Conservation (phyloP, 2,113 vertebrate species). For the Gnathonemus longibarbis region DNA sequence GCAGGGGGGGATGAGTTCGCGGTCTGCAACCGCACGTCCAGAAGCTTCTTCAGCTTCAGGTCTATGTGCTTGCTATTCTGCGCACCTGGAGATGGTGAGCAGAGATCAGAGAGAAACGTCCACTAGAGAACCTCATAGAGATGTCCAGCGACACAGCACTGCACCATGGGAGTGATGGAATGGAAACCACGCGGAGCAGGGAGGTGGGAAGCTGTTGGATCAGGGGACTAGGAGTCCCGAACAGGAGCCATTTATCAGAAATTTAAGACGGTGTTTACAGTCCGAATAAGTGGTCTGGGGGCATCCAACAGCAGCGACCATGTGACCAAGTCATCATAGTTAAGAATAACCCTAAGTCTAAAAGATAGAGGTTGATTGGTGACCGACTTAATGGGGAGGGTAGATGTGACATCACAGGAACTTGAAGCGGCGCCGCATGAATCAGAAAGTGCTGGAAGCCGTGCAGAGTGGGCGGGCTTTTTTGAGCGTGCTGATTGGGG, state of each 20-base stretch:
- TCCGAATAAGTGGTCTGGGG: not conserved
- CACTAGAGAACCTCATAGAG: not conserved
- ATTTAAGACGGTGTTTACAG: not conserved
- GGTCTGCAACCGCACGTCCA: slow-evolving; percentile 76
- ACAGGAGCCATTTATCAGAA: slow-evolving; percentile 34
- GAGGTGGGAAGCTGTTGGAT: not conserved
- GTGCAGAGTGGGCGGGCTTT: not conserved
- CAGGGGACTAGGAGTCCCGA: slow-evolving; percentile 12
- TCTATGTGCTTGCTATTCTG: slow-evolving; percentile 81
- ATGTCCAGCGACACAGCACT: not conserved
- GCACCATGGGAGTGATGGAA: not conserved
- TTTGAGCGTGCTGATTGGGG: not conserved
- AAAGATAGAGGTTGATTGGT: not conserved
- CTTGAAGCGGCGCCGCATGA: not conserved
- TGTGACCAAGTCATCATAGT: not conserved
- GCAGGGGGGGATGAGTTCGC: slow-evolving; percentile 59
- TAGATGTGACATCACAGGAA: not conserved
- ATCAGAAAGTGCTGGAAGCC: not conserved
- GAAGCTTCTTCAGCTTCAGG: slow-evolving; percentile 81
- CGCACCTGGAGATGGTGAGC: slow-evolving; percentile 57
- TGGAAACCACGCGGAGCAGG: not conserved
- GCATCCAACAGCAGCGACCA: not conserved
- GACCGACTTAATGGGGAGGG: not conserved
- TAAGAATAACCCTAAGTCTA: not conserved
- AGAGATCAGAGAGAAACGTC: not conserved